Conservation (phyloP, 2,113 vertebrate genomes). For the Podarcis muralis region DNA sequence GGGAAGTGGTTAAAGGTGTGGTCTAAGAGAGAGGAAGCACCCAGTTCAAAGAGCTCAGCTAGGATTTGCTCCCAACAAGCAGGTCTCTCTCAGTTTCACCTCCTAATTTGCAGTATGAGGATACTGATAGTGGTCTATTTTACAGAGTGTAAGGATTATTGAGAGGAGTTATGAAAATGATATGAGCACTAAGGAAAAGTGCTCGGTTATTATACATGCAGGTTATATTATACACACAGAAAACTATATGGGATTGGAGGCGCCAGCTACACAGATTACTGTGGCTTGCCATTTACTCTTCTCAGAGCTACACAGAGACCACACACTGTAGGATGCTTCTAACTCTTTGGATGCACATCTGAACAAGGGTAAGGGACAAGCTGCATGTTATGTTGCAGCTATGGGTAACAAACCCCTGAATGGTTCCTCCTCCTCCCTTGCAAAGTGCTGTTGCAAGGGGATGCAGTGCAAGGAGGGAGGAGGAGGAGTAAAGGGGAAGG, state of each 20-base stretch:
- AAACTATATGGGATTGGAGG: not conserved
- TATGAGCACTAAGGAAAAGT: not conserved
- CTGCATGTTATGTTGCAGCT: not conserved
- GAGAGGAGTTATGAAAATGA: not conserved
- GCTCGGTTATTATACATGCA: too few relatives aligned
- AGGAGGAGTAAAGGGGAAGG: too few relatives aligned
- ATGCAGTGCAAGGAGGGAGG: not conserved
- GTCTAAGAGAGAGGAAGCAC: not conserved
- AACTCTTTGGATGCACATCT: not conserved
- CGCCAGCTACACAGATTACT: too few relatives aligned
- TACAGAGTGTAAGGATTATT: not conserved
- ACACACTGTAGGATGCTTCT: fast-evolving
- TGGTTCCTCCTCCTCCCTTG: too few relatives aligned
- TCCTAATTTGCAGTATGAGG: not conserved
- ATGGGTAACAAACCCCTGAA: not conserved
- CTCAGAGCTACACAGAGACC: not conserved
- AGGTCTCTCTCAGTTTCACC: not conserved
- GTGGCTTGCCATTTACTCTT: not conserved
- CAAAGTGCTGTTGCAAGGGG: not conserved
- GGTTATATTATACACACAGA: not conserved
- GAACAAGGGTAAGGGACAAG: conserved; percentile 36
- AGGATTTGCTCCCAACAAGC: not conserved
- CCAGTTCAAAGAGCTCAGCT: not conserved
- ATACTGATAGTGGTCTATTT: not conserved
- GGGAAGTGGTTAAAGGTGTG: not conserved